These are phyloP conservation scores for Iselma pallidipennis DNA, from an alignment of 2,888 invertebrate genomes.

Conservation along the genomic window DNA sequence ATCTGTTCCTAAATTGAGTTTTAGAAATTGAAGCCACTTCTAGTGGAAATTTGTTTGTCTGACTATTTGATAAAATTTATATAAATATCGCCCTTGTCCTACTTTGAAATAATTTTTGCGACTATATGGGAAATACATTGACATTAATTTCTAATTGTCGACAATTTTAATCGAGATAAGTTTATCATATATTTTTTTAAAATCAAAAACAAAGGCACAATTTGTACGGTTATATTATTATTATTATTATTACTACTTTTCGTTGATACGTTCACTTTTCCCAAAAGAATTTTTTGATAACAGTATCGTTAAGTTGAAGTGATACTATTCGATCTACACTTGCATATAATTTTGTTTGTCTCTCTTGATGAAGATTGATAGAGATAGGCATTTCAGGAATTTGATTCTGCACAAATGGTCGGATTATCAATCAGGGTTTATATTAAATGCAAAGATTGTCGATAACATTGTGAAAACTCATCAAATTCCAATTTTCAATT, in stretches of 20 bases:
- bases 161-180: constrained; percentile 13
- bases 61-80: constrained; percentile 11
- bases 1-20: no score
- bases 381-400: neutral
- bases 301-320: neutral
- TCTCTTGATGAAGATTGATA: neutral
- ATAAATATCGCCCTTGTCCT: constrained; percentile 46
- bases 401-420: neutral
- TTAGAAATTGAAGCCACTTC: no score
- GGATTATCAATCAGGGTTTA: neutral
- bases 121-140: constrained; percentile 48
- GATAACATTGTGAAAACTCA: neutral
- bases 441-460: neutral
- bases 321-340: neutral
- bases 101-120: constrained; percentile 43
- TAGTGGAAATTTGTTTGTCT: neutral
- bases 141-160: constrained; percentile 38
- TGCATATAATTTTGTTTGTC: neutral
- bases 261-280: neutral
- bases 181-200: neutral
- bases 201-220: neutral
- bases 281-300: neutral
- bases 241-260: neutral
- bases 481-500: neutral
- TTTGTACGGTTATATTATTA: neutral